These are phyloP conservation scores for Phallusia fumigata DNA, from an alignment of 23 tunicate species.

Conservation along the genomic window DNA sequence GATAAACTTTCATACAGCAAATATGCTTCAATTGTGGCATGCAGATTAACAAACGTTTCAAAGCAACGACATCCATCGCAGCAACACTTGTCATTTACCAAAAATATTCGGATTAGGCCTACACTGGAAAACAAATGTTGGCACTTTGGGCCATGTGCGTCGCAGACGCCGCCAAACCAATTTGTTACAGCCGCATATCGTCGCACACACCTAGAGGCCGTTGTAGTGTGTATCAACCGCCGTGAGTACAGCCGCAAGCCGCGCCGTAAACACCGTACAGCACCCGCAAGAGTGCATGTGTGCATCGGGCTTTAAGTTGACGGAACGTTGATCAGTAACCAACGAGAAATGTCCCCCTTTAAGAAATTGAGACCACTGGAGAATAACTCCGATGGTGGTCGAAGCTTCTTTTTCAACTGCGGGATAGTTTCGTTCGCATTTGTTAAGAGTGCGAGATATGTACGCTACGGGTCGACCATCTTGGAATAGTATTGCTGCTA, in stretches of 20 bases:
- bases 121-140: background rate
- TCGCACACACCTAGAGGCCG: slow-evolving; percentile 7
- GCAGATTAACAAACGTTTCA: slow-evolving; percentile 15
- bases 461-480: too few relatives aligned
- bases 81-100: background rate
- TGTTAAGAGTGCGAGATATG: too few relatives aligned
- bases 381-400: too few relatives aligned
- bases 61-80: slow-evolving; percentile 20
- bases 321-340: too few relatives aligned
- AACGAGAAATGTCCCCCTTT: too few relatives aligned
- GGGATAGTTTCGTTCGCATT: too few relatives aligned
- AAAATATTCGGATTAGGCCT: background rate
- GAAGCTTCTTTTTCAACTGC: too few relatives aligned
- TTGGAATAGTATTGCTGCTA: too few relatives aligned
- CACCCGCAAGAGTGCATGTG: too few relatives aligned
- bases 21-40: slow-evolving; percentile 22
- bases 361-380: too few relatives aligned
- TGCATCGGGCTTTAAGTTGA: too few relatives aligned
- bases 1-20: slow-evolving; percentile 17
- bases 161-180: slow-evolving; percentile 23
- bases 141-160: slow-evolving; percentile 12
- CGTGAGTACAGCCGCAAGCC: slow-evolving; percentile 17
- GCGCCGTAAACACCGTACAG: too few relatives aligned
- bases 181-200: slow-evolving; percentile 19
- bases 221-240: slow-evolving; percentile 27